Evolutionary conservation across 2,888 invertebrate species (phyloP), one percentile per base, ranked within the genome.

Genomic region (Mongoloraphidia duomilia): DNA sequence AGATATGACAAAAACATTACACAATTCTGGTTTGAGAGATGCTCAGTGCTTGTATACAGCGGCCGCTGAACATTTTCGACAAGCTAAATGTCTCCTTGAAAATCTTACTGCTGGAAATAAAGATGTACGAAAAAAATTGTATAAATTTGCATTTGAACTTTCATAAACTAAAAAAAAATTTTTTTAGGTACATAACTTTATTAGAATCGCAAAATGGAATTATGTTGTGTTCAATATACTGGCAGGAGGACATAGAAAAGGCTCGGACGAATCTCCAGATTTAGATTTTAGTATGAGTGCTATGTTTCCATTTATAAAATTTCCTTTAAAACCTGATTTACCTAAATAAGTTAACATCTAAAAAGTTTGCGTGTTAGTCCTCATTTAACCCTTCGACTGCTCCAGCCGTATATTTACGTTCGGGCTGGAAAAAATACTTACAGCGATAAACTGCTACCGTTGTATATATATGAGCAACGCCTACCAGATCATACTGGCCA

Each of bases 141-240:
- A 12, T 46, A 34, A n/a, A n/a, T 42, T 6, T 11, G 34, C 37
- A 33, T 41, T 17, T 26, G 9, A 43, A 39, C 43, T 26, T 13
- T 36, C 38, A n/a, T 40, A 42, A 46, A 36, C 3, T 17, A 11
- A 42, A 11, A 41, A 26, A 43, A 46, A 47, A 47, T 38, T 54
- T 53, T 75, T 74, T 13, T 70, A 89, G 84, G 79, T 88, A 51
- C 71, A 75, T 34, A 85, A 86, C 63, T 76, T 95, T 54, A 72
- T 94, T 45, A 90, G 88, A 69, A 85, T 96, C 55, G 84, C 89
- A 39, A 96, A 96, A 75, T 93, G 91, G 0, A 97, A 97, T 73
- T 93, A 91, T 65, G 85, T 97, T 57, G 95, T 96, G 11, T 76
- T 94, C 68, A 94, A 93, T 68, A 72, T 97, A 51, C 69, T 96